Evolutionary conservation across 2,888 invertebrate species (phyloP).

Genomic region (Scaptodrosophila latifasciaeformis): DNA sequence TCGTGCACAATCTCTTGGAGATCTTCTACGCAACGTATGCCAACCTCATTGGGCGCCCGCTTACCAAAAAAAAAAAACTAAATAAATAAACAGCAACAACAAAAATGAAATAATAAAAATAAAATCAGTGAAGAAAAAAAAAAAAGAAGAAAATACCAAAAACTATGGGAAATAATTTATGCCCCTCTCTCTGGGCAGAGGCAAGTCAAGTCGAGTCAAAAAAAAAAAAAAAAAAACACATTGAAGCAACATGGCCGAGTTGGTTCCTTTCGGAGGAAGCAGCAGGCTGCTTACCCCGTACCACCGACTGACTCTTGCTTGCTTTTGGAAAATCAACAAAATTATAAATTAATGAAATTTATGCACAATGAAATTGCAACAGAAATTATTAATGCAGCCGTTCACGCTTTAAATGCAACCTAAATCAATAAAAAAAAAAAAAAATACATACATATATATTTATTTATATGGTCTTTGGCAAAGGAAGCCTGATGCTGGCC

Average conservation of each 20-base stretch:
- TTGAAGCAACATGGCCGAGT: conserved; percentile 53
- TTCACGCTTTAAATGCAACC: conserved; percentile 76
- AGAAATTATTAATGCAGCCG: conserved; percentile 76
- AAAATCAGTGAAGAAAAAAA: too few relatives aligned
- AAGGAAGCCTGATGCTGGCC: too few relatives aligned
- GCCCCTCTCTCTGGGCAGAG: conserved; percentile 58
- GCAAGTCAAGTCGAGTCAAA: conserved; percentile 20
- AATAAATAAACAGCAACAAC: too few relatives aligned
- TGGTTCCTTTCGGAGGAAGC: conserved; percentile 42
- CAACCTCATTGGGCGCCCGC: conserved; percentile 56
- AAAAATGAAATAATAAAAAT: too few relatives aligned
- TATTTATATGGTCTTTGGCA: too few relatives aligned
- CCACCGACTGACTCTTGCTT: too few relatives aligned
- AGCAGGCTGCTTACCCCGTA: too few relatives aligned
- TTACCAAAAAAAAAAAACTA: conserved; percentile 24
- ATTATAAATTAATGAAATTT: conserved; percentile 76
- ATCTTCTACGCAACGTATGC: conserved; percentile 61
- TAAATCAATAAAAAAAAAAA: conserved; percentile 64
- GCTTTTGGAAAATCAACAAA: conserved; percentile 73
- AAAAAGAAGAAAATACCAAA: too few relatives aligned
- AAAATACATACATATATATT: too few relatives aligned
- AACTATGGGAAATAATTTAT: conserved; percentile 74
- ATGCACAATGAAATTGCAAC: conserved; percentile 76
- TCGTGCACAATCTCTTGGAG: conserved; percentile 63
- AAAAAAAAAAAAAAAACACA: conserved; percentile 44